phyloP scores from a whole-genome alignment of 1,140 invertebrate genomes.

The Tigriopus japonicus region DNA sequence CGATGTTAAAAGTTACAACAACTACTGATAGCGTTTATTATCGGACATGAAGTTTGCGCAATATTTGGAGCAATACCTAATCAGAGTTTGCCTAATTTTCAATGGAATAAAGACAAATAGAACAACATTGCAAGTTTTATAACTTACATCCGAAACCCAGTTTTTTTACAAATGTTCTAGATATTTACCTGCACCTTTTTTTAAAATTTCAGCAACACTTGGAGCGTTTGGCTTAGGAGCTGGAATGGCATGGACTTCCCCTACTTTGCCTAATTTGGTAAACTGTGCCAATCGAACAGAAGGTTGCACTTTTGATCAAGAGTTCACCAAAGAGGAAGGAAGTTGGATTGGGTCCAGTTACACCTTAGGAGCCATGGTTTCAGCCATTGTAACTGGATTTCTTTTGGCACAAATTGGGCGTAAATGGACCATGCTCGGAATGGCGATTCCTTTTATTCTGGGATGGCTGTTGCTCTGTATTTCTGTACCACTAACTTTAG shows the following conservation, averaged over 20 bases:
- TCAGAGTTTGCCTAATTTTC: too few species aligned
- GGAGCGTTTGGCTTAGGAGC: background rate
- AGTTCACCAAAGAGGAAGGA: background rate
- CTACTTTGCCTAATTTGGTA: background rate
- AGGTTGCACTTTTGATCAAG: background rate
- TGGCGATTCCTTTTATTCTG: constrained; percentile 53
- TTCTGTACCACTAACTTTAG: background rate
- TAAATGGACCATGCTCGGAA: constrained; percentile 52
- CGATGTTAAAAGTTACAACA: too few species aligned
- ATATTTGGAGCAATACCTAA: too few species aligned
- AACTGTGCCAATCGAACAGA: background rate
- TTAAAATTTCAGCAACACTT: background rate
- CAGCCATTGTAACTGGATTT: constrained; percentile 59
- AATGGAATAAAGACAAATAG: too few species aligned
- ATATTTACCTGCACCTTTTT: too few species aligned
- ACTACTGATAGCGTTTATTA: too few species aligned
- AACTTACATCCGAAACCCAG: too few species aligned
- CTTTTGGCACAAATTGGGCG: constrained; percentile 65
- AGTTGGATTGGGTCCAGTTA: constrained; percentile 69
- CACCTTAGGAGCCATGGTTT: constrained; percentile 60
- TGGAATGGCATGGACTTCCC: background rate
- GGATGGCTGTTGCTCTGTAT: constrained; percentile 25
- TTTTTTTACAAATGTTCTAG: too few species aligned
- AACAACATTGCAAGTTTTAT: too few species aligned
- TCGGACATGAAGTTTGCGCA: too few species aligned